phyloP scores from a whole-genome alignment of 2,888 invertebrate genomes.

The Cybosia mesomella region DNA sequence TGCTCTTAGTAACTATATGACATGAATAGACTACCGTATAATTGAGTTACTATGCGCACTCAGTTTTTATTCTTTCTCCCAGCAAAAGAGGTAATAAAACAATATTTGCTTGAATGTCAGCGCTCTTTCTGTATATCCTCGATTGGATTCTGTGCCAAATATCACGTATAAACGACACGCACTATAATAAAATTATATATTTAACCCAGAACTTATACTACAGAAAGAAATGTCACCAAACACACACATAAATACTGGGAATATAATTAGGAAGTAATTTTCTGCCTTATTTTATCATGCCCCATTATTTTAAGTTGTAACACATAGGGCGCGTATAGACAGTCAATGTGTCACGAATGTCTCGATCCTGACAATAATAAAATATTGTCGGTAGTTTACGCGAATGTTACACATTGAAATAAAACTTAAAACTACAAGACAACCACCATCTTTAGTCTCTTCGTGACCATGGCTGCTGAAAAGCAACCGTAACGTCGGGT shows the following conservation, averaged over 20 bases:
- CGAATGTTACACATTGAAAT: no score
- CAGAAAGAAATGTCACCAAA: not conserved
- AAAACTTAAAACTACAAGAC: no score
- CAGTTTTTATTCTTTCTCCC: not conserved
- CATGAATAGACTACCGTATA: not conserved
- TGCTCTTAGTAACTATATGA: not conserved
- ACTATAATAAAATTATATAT: conserved; percentile 4
- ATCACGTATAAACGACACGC: not conserved
- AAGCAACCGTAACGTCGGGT: no score
- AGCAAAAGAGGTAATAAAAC: not conserved
- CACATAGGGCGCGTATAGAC: no score
- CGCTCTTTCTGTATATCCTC: not conserved
- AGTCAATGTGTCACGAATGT: no score
- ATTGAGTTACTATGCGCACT: not conserved
- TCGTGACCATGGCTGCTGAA: no score
- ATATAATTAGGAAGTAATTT: not conserved
- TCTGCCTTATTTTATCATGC: not conserved
- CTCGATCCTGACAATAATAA: no score
- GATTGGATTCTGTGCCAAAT: not conserved
- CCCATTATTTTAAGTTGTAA: not conserved
- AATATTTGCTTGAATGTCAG: not conserved
- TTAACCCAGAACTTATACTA: not conserved
- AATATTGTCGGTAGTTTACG: no score
- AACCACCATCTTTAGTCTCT: no score
- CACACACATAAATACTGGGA: not conserved